These are phyloP conservation scores for Chunga burmeisteri DNA, from an alignment of 2,113 vertebrate genomes.

Conservation along the genomic window DNA sequence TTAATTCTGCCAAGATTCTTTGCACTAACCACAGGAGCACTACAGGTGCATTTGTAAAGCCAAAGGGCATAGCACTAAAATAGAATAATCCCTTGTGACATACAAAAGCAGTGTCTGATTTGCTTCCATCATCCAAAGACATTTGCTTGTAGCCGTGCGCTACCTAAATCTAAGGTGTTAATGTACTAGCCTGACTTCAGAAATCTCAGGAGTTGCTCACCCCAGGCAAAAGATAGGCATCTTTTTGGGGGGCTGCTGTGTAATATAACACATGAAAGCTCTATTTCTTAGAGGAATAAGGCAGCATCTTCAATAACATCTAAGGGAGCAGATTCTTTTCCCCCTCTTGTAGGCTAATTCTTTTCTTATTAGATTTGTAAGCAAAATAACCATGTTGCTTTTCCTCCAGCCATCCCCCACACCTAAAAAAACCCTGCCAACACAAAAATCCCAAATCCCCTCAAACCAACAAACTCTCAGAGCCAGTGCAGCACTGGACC, in stretches of 20 bases:
- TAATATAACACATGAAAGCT: constrained; percentile 1
- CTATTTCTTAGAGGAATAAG: not conserved
- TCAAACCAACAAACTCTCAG: not conserved
- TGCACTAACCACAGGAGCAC: constrained; percentile 37
- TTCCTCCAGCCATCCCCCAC: not conserved
- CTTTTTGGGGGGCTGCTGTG: not conserved
- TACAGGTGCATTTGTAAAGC: constrained; percentile 67
- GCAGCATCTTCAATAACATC: not conserved
- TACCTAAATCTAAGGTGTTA: constrained; percentile 74
- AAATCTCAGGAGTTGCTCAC: constrained; percentile 67
- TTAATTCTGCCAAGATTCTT: constrained; percentile 53
- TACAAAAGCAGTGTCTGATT: constrained; percentile 72
- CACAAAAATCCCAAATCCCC: not conserved
- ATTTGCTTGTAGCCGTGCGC: constrained; percentile 50
- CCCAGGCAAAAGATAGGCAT: constrained; percentile 54
- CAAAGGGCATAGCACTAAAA: constrained; percentile 65
- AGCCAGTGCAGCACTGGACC: not conserved
- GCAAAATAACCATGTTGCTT: not conserved
- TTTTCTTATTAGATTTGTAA: not conserved
- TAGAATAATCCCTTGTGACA: constrained; percentile 65
- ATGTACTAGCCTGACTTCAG: constrained; percentile 69
- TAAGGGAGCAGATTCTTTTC: not conserved
- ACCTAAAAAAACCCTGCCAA: not conserved
- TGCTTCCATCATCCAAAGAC: constrained; percentile 64
- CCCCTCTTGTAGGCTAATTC: not conserved